Base-by-base conservation (phyloP, 2,888 invertebrate genomes). In the Pteria penguin region DNA sequence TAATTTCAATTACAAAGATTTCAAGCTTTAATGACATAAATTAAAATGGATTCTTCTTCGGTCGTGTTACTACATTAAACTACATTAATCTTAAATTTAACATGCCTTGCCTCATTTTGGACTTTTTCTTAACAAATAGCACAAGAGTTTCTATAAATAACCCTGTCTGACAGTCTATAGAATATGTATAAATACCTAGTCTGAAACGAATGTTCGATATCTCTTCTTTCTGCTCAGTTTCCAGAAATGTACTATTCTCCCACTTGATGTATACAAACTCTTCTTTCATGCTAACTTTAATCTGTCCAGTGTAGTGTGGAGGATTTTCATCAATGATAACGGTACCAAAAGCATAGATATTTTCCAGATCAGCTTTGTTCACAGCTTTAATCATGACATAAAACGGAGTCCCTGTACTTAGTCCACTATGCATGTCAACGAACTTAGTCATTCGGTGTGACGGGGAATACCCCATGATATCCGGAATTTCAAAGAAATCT, bases 311-410 rank as follows among this genome's bases (percentile, higher is more conserved):
- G 22, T 75, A 70, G 2, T 67, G 2, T 5, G 86, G 86, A 2
- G 85, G 81, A 1, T 84, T 82, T 55, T 84, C 80, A 65, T 85
- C 84, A 31, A 83, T 77, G 2, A 83, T 27, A 4, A 84, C 36
- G 18, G 85, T 84, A 4, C 84, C 85, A 31, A 83, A 57, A 1
- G 71, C 18, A 5, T 58, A 66, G 1, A 75, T 60, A 2, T 45
- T 72, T 27, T 76, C 58, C 22, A 81, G 26, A 2, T 78, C 77
- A 14, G 84, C 85, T 67, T 81, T 84, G 70, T 84, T 85, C 4
- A 71, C 55, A 8, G 77, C 70, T 60, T 74, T 78, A 0, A 84
- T 71, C 27, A 82, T 78, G 2, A 80, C 58, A 60, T 78, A 84
- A 27, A 86, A 79, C 11, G 58, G 14, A 26, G 76, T 33, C 4